These are phyloP conservation scores for Megamerina dolium DNA, from an alignment of 2,888 invertebrate species.

Conservation along the genomic window DNA sequence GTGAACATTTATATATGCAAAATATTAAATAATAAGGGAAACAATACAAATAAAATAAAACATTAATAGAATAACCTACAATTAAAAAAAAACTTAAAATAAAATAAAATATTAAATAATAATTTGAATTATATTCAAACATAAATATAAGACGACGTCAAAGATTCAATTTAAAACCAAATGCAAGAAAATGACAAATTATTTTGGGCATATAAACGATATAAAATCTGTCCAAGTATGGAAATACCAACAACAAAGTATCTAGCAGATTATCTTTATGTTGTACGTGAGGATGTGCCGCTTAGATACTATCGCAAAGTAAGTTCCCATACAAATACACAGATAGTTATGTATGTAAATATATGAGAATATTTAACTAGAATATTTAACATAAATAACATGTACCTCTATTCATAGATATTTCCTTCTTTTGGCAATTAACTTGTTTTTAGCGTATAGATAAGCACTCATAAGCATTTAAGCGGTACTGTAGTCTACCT, in stretches of 20 bases:
- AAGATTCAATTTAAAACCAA: conserved; percentile 12
- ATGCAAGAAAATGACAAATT: conserved; percentile 50
- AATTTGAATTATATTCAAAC: background rate
- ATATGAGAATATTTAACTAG: too few relatives aligned
- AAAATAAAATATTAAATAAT: background rate
- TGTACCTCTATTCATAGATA: too few relatives aligned
- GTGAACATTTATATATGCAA: too few relatives aligned
- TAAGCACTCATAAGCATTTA: too few relatives aligned
- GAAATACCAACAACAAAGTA: conserved; percentile 49
- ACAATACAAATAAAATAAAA: too few relatives aligned
- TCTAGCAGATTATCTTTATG: conserved; percentile 49
- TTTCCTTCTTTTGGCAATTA: too few relatives aligned
- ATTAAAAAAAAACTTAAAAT: background rate
- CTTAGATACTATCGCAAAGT: conserved; percentile 50
- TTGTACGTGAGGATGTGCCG: conserved; percentile 49
- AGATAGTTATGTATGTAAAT: background rate
- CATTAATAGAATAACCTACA: too few relatives aligned
- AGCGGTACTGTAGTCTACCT: too few relatives aligned
- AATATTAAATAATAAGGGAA: too few relatives aligned
- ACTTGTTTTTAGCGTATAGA: too few relatives aligned
- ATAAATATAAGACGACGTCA: background rate
- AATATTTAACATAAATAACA: too few relatives aligned
- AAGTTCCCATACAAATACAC: conserved; percentile 29
- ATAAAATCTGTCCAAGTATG: conserved; percentile 48
- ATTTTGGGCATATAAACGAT: conserved; percentile 42